phyloP scores from a whole-genome alignment of 2,113 vertebrate species.

The Piaya cayana region DNA sequence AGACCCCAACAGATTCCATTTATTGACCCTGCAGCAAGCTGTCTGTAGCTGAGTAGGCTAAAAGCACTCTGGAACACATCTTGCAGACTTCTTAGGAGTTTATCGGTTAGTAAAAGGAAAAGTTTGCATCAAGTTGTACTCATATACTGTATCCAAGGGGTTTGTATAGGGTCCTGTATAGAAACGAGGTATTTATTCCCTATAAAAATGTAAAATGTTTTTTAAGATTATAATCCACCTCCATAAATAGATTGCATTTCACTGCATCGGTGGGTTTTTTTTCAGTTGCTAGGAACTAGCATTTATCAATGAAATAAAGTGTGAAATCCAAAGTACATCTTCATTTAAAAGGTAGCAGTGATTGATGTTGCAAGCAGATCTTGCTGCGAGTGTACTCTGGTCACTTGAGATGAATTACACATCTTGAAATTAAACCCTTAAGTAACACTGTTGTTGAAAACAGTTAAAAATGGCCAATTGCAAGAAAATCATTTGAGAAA shows the following conservation, averaged over 20 bases:
- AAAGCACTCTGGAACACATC: not conserved
- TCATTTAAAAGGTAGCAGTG: not conserved
- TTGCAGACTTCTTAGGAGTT: not conserved
- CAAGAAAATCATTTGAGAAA: not conserved
- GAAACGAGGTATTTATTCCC: not conserved
- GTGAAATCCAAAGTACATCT: not conserved
- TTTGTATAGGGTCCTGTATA: not conserved
- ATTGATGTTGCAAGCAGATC: not conserved
- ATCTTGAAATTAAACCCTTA: not conserved
- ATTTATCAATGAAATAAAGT: not conserved
- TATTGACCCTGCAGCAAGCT: not conserved
- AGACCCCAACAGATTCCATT: not conserved
- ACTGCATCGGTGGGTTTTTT: not conserved
- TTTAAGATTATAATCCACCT: not conserved
- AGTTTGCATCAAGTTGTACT: not conserved
- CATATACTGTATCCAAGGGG: not conserved
- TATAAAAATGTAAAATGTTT: not conserved
- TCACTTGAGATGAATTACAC: not conserved
- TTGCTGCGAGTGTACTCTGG: not conserved
- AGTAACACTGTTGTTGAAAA: not conserved
- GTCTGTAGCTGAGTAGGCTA: not conserved
- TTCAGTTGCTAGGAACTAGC: not conserved
- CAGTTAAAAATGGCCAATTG: not conserved
- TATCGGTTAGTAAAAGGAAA: not conserved
- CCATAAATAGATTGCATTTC: not conserved